These are phyloP conservation scores for Xiphophorus hellerii DNA, from an alignment of 2,113 vertebrate species.

Conservation along the genomic window DNA sequence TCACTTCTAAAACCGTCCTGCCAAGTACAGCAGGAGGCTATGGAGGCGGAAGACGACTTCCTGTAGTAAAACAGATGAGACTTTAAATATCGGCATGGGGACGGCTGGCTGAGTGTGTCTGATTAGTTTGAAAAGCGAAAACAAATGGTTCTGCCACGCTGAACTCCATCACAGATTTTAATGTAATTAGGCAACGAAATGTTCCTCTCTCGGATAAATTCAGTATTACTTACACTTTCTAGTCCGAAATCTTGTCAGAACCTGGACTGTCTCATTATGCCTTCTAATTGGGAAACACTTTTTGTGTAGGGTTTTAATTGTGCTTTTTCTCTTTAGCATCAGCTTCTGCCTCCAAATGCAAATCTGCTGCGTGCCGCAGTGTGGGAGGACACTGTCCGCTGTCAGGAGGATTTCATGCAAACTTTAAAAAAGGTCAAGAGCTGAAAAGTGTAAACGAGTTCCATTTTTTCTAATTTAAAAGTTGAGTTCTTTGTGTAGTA, in stretches of 20 bases:
- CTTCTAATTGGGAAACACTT: background rate
- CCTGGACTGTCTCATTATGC: background rate
- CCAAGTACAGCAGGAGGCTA: background rate
- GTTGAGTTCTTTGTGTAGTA: background rate
- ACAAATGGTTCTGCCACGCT: conserved; percentile 8
- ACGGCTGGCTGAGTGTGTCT: conserved; percentile 31
- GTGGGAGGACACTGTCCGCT: conserved; percentile 12
- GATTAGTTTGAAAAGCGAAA: conserved; percentile 39
- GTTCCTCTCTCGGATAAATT: conserved; percentile 9
- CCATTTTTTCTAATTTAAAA: background rate
- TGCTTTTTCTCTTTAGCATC: background rate
- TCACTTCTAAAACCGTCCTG: background rate
- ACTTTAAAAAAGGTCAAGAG: conserved; percentile 31
- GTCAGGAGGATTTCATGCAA: conserved; percentile 44
- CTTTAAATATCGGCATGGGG: conserved; percentile 20
- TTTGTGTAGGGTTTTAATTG: background rate
- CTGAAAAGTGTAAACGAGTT: conserved; percentile 26
- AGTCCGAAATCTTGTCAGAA: background rate
- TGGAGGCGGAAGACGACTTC: background rate
- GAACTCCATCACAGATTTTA: conserved; percentile 21
- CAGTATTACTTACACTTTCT: background rate
- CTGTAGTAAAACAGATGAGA: conserved; percentile 15
- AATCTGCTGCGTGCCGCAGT: background rate
- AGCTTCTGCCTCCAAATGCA: conserved; percentile 14
- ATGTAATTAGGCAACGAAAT: conserved; percentile 20